phyloP scores from a whole-genome alignment of 2,797 vertebrate genomes.

The Artibeus lituratus region DNA sequence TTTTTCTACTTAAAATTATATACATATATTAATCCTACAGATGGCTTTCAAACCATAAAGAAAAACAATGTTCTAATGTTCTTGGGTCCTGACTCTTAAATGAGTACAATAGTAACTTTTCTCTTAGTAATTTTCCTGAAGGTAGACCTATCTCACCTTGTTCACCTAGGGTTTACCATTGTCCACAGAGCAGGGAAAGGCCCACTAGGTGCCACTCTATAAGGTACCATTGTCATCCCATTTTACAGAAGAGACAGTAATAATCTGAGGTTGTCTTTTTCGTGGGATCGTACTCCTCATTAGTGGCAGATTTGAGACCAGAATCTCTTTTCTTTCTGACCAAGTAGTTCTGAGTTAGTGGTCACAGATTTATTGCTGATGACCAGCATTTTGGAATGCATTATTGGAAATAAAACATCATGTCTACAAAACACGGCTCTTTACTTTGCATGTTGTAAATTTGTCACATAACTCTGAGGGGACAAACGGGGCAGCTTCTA shows the following conservation, averaged over 20 bases:
- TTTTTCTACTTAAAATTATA: neutral
- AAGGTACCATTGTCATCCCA: neutral
- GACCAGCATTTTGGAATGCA: neutral
- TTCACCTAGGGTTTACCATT: neutral
- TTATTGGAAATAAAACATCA: neutral
- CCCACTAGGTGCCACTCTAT: neutral
- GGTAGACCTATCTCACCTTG: neutral
- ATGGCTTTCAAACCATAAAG: neutral
- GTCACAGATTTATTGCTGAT: neutral
- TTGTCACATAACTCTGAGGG: neutral
- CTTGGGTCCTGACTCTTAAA: neutral
- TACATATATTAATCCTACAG: neutral
- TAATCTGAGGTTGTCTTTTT: neutral
- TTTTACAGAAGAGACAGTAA: neutral
- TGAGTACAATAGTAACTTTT: neutral
- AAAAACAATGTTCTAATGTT: neutral
- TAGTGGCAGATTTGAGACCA: neutral
- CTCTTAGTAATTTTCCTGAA: neutral
- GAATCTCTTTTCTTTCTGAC: neutral
- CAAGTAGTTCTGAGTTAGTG: neutral
- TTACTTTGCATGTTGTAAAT: neutral
- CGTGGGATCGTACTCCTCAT: neutral
- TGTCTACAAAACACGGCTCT: neutral
- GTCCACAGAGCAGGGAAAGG: neutral
- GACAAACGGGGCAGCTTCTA: neutral